Evolutionary conservation across 2,113 vertebrate genomes (phyloP), one percentile per base, ranked within the genome.

Genomic region (Chlorodrepanis virens): DNA sequence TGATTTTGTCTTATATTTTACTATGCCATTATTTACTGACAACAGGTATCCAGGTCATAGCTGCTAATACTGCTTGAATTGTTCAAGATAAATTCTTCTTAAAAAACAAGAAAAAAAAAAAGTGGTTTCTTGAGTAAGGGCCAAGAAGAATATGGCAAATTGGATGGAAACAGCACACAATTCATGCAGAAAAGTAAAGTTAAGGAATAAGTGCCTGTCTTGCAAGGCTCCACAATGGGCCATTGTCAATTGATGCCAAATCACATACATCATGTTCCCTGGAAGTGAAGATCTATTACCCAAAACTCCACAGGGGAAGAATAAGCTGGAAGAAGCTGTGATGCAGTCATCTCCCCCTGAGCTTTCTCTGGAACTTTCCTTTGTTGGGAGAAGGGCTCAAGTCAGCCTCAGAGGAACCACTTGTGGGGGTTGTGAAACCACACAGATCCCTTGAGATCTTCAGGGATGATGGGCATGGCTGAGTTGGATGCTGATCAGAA

Each of bases 101-200:
- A 57, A 57, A 27, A 44, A 63, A 86, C 89, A 57, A 49, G 57
- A 12, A 14, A 29, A 44, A 67, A 45, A 53, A 61, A 15, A 39
- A 60, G 5, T 10, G 8, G 21, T 75, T 76, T 84, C 17, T 79
- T 89, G 74, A 37, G 31, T n/a, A 83, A n/a, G 57, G 40, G 22
- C 69, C 70, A 91, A 82, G 37, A 84, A 84, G 45, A 83, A 83
- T 79, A 75, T 25, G 70, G n/a, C 52, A 93, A 85, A 79, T 70
- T 53, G 64, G 57, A 75, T 82, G 35, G 35, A 76, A 95, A 69
- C 8, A 78, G 50, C 50, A 81, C 60, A 61, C 44, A 89, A 45
- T 85, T 94, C 81, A 90, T 59, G 53, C 85, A 86, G 83, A 96
- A 96, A 94, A 97, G 76, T 68, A 93, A 95, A 96, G 89, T 79